Conservation (phyloP, 2,113 vertebrate genomes). For the Panthera leo region DNA sequence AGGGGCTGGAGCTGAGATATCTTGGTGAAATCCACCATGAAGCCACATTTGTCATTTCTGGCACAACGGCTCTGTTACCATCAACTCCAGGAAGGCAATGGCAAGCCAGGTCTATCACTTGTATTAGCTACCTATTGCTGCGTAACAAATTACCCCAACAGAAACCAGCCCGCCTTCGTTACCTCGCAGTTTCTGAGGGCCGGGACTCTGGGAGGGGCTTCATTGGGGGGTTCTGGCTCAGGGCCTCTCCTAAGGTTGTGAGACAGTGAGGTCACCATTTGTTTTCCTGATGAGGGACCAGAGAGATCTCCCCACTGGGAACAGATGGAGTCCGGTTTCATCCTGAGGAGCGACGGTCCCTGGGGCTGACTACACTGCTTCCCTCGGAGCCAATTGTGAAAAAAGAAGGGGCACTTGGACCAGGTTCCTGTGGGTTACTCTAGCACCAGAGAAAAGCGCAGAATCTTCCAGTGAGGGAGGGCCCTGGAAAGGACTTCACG, state of each 20-base stretch:
- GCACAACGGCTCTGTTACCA: background rate
- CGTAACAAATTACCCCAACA: background rate
- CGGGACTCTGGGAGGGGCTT: background rate
- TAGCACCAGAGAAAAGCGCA: no score
- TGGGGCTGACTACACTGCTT: fast-evolving
- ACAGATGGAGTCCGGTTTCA: fast-evolving
- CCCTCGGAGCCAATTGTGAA: fast-evolving
- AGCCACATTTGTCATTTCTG: no score
- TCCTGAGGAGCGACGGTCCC: no score
- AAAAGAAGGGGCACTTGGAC: fast-evolving
- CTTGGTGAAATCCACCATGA: background rate
- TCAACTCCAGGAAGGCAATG: background rate
- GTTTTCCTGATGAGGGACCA: background rate
- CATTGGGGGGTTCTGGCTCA: background rate
- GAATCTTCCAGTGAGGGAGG: background rate
- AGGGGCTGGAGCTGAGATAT: background rate
- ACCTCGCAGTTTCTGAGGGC: background rate
- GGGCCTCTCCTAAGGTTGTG: background rate
- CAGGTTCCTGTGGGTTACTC: background rate
- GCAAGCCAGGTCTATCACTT: fast-evolving
- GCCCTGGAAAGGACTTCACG: background rate
- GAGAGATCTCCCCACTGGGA: background rate
- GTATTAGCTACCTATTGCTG: background rate
- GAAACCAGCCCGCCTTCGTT: background rate
- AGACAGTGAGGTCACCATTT: background rate